phyloP scores from a whole-genome alignment of 1,140 invertebrate species.

The Chironomus tepperi region DNA sequence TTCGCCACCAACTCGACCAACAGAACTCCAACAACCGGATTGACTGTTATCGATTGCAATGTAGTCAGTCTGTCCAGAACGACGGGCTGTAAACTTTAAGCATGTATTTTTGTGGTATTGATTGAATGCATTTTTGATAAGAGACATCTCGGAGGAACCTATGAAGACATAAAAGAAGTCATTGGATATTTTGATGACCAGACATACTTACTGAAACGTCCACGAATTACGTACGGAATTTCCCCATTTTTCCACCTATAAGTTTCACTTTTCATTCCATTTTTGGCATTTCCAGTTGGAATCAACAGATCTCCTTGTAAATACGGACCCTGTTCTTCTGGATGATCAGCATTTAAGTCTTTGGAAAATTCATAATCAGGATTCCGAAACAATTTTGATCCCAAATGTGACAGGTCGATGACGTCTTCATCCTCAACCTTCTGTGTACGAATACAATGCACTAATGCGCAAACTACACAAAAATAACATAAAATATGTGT shows the following conservation, averaged over 20 bases:
- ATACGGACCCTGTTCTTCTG: slow-evolving; percentile 56
- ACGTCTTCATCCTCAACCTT: slow-evolving; percentile 32
- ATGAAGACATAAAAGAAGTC: neutral
- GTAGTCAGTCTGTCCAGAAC: slow-evolving; percentile 51
- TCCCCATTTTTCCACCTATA: slow-evolving; percentile 55
- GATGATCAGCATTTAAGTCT: slow-evolving; percentile 41
- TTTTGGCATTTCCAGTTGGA: slow-evolving; percentile 42
- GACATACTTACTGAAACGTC: slow-evolving; percentile 46
- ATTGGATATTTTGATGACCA: neutral
- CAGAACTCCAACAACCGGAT: slow-evolving; percentile 71
- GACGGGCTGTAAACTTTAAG: slow-evolving; percentile 55
- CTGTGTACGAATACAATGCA: neutral
- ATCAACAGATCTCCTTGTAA: slow-evolving; percentile 56
- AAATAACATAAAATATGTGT: neutral
- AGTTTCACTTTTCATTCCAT: slow-evolving; percentile 50
- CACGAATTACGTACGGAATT: slow-evolving; percentile 60
- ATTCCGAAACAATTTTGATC: slow-evolving; percentile 41
- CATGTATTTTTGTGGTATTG: slow-evolving; percentile 64
- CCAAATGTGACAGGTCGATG: slow-evolving; percentile 44
- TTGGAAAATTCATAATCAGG: slow-evolving; percentile 45
- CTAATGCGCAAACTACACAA: neutral
- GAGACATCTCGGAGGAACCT: slow-evolving; percentile 28
- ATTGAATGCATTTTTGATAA: slow-evolving; percentile 52
- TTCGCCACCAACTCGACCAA: slow-evolving; percentile 54
- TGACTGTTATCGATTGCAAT: slow-evolving; percentile 53